Conservation (phyloP, 2,797 vertebrate genomes). For the Pantherophis alleghaniensis region DNA sequence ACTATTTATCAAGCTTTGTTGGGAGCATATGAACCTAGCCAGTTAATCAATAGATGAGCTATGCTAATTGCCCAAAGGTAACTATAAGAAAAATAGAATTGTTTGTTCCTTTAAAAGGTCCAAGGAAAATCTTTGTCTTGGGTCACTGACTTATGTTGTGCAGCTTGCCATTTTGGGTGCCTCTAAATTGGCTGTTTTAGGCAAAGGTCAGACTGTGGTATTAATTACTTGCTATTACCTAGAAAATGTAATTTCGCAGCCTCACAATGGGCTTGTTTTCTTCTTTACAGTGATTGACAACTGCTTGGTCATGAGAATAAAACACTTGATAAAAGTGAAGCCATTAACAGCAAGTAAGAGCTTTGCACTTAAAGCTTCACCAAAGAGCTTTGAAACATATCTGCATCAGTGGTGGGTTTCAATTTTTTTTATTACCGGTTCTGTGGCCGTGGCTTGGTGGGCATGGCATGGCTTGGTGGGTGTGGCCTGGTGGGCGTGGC, state of each 20-base stretch:
- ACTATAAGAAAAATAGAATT: not conserved
- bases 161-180: not conserved
- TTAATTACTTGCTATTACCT: slow-evolving; percentile 73
- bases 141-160: slow-evolving; percentile 23
- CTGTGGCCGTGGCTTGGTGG: no score
- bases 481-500: no score
- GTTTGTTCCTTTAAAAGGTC: slow-evolving; percentile 17
- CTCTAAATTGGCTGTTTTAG: slow-evolving; percentile 53
- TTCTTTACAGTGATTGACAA: slow-evolving; percentile 64
- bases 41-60: slow-evolving; percentile 1
- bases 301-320: slow-evolving; percentile 59
- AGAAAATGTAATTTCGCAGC: slow-evolving; percentile 75
- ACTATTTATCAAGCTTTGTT: slow-evolving; percentile 24
- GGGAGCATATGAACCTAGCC: slow-evolving; percentile 21
- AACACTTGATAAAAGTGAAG: not conserved
- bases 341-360: slow-evolving; percentile 49
- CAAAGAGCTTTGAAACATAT: not conserved
- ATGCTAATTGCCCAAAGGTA: slow-evolving; percentile 32
- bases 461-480: no score
- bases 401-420: not conserved
- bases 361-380: slow-evolving; percentile 6
- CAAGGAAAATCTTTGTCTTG: slow-evolving; percentile 12
- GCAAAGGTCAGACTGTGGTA: slow-evolving; percentile 65
- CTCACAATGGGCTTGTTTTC: slow-evolving; percentile 65
- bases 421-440: no score